Evolutionary conservation across 2,797 vertebrate genomes (phyloP), one percentile per base, ranked within the genome.

Genomic region (Aeoliscus strigatus): DNA sequence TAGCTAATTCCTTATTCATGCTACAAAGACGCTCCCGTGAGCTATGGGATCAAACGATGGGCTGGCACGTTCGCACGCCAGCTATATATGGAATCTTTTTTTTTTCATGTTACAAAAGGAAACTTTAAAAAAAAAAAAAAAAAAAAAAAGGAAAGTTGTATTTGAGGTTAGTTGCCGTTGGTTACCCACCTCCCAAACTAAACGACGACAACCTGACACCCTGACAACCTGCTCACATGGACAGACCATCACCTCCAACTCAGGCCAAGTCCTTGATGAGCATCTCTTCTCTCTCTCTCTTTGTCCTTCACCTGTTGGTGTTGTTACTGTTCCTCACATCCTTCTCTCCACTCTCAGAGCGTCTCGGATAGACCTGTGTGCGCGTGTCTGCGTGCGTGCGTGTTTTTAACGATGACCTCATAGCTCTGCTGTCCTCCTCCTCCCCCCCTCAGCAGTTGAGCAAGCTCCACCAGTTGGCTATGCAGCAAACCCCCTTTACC

Each of bases 381-480:
- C 43, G 49, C 53, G 31, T 66, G 38, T 35, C 27, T 28, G 26
- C 31, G 17, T 40, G 36, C 26, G 6, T 45, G 24, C 40, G 30
- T 91, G 88, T 90, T 88, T 91, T 89, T 88, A 90, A 93, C 73
- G 84, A 94, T 94, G 92, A 94, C 93, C 93, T 97, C 91, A 94
- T 94, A 96, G 94, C 88, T 94, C 91, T 97, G 91, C 86, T 97
- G 91, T 96, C 94, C 93, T 96, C 93, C 94, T 86, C 81, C 83
- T 82, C 89, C 92, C 92, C 84, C 93, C 92, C 81, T 90, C 92
- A 95, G 94, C 94, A 96, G 93, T 92, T 96, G 93, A 96, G 92
- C 93, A 96, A 96, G 93, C 93, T 96, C 91, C 93, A 95, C 93
- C 94, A 94, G 93, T 89, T 95, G 93, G 93, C 93, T 93, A 93